Base-by-base conservation (phyloP, 2,888 invertebrate genomes). In the Macaria liturata region DNA sequence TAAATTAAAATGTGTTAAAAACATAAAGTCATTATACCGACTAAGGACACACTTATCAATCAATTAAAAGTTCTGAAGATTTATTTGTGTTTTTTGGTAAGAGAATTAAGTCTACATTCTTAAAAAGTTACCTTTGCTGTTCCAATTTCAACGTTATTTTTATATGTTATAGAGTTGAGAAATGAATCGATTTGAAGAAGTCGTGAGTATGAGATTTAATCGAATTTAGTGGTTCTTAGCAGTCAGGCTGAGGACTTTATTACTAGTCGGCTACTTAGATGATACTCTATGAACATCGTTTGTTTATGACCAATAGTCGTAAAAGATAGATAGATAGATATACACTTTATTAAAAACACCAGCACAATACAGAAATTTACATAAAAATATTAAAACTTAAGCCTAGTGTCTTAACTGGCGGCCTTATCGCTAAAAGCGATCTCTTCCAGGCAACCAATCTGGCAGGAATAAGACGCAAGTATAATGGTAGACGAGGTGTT, bases 281-380 rank as follows among this genome's bases (percentile, higher is more conserved):
- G 66, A 68, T 69, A 70, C 65, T 70, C 63, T 59, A 69, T 70
- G 68, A 71, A 72, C 65, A 71, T 63, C 63, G 67, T 71, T 74
- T 74, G 68, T 73, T 65, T 74, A 73, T 66, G 68, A 71, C 67
- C 68, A 72, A 74, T 68, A 64, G 66, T 71, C 66, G 70, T 78
- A 74, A 81, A 82, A 74, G n/a, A n/a, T n/a, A n/a, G n/a, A n/a
- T n/a, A n/a, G n/a, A n/a, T n/a, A n/a, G n/a, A n/a, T n/a, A n/a
- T n/a, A n/a, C n/a, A n/a, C n/a, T n/a, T n/a, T n/a, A n/a, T n/a
- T n/a, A n/a, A n/a, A n/a, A n/a, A n/a, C n/a, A n/a, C n/a, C n/a
- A n/a, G n/a, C n/a, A n/a, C n/a, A n/a, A n/a, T n/a, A n/a, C n/a
- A n/a, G n/a, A n/a, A n/a, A n/a, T n/a, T n/a, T n/a, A n/a, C n/a